These are phyloP conservation scores for Bradypodion ventrale DNA, from an alignment of 2,797 vertebrate genomes.

Conservation along the genomic window DNA sequence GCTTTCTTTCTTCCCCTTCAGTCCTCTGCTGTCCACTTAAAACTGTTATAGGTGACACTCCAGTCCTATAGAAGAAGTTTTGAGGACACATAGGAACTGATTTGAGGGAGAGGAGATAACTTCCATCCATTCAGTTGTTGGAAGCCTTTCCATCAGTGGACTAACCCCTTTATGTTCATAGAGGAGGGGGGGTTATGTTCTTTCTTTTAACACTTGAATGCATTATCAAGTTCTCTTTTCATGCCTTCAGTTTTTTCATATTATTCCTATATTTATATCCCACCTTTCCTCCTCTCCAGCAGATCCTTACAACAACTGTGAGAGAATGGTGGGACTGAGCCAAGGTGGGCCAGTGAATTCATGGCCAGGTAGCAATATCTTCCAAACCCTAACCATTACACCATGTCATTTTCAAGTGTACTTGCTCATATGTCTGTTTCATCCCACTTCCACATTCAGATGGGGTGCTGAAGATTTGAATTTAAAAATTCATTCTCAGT, in stretches of 20 bases:
- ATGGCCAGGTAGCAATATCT: too few relatives aligned
- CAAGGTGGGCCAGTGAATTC: too few relatives aligned
- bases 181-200: background rate
- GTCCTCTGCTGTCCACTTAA: background rate
- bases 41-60: background rate
- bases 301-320: too few relatives aligned
- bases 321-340: too few relatives aligned
- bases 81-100: background rate
- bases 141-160: background rate
- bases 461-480: background rate
- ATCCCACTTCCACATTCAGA: background rate
- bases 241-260: too few relatives aligned
- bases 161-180: background rate
- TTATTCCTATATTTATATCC: too few relatives aligned
- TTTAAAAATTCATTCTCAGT: background rate
- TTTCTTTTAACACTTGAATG: constrained; percentile 38
- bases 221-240: too few relatives aligned
- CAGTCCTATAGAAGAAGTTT: background rate
- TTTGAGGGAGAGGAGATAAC: background rate
- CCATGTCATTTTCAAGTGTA: too few relatives aligned
- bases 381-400: too few relatives aligned
- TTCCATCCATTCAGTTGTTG: background rate
- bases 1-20: background rate
- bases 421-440: background rate
- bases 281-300: too few relatives aligned